Conservation (phyloP, 2,888 invertebrate genomes). For the Leptopterna dolabrata region DNA sequence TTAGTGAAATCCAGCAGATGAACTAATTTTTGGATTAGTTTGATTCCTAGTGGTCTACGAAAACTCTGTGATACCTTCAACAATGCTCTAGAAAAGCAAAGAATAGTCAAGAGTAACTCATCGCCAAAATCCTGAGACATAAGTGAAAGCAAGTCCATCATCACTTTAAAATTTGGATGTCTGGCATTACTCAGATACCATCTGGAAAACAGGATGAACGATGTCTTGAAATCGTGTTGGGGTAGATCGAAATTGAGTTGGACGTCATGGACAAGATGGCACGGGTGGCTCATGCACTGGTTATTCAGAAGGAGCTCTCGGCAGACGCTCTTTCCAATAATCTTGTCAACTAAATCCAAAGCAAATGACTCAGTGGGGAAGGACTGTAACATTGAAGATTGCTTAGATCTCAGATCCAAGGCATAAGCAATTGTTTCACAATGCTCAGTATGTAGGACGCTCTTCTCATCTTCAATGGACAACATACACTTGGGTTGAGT, state of each 20-base stretch:
- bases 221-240: neutral
- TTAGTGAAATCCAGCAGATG: neutral
- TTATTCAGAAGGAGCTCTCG: neutral
- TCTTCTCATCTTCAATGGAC: neutral
- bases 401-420: neutral
- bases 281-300: neutral
- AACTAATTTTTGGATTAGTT: neutral
- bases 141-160: neutral
- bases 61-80: neutral
- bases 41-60: neutral
- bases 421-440: neutral
- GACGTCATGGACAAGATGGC: neutral
- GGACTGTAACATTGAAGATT: neutral
- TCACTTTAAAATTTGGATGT: neutral
- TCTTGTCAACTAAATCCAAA: neutral
- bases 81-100: neutral
- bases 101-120: neutral
- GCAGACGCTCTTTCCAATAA: neutral
- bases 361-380: neutral
- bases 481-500: neutral
- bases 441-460: neutral
- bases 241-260: neutral
- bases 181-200: neutral
- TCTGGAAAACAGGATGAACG: slow-evolving; percentile 9
- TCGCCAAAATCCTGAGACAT: neutral